These are phyloP conservation scores for Actinernus sp. DNA, from an alignment of 92 coral and sea anemone genomes.

Conservation along the genomic window DNA sequence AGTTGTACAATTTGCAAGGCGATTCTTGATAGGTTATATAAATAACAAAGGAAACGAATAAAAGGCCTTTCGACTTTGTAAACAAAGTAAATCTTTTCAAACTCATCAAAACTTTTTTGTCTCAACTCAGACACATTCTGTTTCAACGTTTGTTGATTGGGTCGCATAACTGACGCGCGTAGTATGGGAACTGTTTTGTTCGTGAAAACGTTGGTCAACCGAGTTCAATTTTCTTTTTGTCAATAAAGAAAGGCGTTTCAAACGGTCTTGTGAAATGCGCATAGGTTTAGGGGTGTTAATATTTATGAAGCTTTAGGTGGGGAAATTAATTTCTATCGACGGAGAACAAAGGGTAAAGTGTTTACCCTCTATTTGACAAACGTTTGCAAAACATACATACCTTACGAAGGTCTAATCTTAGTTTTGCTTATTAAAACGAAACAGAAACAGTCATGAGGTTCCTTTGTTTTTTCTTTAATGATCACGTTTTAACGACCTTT, in stretches of 20 bases:
- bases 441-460: too few species aligned
- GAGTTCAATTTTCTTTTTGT: too few species aligned
- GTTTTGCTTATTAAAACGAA: too few species aligned
- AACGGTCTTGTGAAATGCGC: background rate
- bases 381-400: background rate
- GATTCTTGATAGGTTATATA: constrained; percentile 22
- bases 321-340: constrained; percentile 8
- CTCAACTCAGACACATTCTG: constrained; percentile 3
- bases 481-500: too few species aligned
- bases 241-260: too few species aligned
- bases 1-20: constrained; percentile 28
- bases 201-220: too few species aligned
- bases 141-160: too few species aligned
- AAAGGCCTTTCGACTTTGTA: constrained; percentile 1
- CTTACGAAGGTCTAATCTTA: too few species aligned
- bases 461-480: too few species aligned
- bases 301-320: background rate
- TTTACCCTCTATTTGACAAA: background rate
- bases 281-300: background rate
- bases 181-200: too few species aligned
- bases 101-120: background rate
- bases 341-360: background rate
- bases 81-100: constrained; percentile 19
- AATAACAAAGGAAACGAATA: constrained; percentile 11
- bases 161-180: too few species aligned